Evolutionary conservation across 2,113 vertebrate species (phyloP).

Genomic region (Neogale vison): DNA sequence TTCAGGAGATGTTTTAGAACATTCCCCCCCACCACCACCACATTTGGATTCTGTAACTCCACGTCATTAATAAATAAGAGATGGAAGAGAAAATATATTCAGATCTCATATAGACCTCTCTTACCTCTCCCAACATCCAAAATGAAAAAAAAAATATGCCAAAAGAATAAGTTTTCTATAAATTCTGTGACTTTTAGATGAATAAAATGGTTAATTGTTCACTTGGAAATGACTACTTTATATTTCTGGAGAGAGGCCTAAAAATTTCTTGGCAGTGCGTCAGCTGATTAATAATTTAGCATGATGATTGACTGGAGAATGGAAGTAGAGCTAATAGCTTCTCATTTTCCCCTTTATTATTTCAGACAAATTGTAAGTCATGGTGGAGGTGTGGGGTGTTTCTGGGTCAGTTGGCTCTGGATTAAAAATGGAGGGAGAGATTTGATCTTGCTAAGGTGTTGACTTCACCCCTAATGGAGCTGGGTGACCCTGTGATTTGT

Average conservation of each 20-base stretch:
- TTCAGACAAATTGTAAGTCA: slow-evolving; percentile 55
- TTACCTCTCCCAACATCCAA: neutral
- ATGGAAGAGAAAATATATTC: neutral
- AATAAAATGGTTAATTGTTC: slow-evolving; percentile 55
- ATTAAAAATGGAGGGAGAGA: neutral
- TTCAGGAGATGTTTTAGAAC: neutral
- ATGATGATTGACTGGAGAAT: slow-evolving; percentile 58
- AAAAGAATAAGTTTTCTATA: neutral
- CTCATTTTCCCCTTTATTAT: slow-evolving; percentile 68
- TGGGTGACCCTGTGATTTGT: neutral
- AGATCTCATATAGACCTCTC: neutral
- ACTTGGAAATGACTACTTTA: slow-evolving; percentile 45
- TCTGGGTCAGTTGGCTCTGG: slow-evolving; percentile 32
- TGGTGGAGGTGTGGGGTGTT: slow-evolving; percentile 36
- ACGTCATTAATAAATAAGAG: slow-evolving; percentile 9
- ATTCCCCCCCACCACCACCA: neutral
- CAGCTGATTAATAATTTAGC: slow-evolving; percentile 72
- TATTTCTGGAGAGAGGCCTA: slow-evolving; percentile 58
- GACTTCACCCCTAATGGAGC: neutral
- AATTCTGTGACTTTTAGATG: neutral
- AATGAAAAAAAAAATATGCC: neutral
- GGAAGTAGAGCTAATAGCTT: slow-evolving; percentile 49
- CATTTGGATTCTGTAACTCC: neutral
- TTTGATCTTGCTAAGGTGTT: neutral
- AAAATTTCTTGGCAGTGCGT: slow-evolving; percentile 66